These are phyloP conservation scores for Colistium nudipinnis DNA, from an alignment of 2,113 vertebrate genomes.

Conservation along the genomic window DNA sequence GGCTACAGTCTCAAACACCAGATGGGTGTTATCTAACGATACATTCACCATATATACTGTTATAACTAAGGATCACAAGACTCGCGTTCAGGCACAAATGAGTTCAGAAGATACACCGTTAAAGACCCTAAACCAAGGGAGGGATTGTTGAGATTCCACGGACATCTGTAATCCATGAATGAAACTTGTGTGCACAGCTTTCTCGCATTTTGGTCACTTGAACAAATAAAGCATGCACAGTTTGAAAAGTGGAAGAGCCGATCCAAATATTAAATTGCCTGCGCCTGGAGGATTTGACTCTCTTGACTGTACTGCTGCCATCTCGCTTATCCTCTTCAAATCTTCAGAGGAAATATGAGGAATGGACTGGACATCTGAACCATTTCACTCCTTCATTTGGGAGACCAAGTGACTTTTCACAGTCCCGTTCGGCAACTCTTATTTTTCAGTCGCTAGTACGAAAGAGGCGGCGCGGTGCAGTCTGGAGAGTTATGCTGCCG, in stretches of 20 bases:
- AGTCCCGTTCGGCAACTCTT: constrained; percentile 1
- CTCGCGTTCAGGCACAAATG: not conserved
- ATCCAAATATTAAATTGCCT: constrained; percentile 44
- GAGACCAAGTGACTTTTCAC: not conserved
- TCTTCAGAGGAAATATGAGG: constrained; percentile 52
- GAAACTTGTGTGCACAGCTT: constrained; percentile 49
- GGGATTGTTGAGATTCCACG: constrained; percentile 44
- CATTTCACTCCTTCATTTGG: constrained; percentile 21
- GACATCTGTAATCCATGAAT: constrained; percentile 58
- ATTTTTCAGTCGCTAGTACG: not conserved
- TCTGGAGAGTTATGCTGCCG: not conserved
- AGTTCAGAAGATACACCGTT: not conserved
- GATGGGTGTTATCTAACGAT: not conserved
- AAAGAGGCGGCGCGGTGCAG: not conserved
- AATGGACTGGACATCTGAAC: constrained; percentile 31
- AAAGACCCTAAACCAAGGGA: not conserved
- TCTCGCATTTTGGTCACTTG: constrained; percentile 42
- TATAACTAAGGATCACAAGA: not conserved
- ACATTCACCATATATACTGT: not conserved
- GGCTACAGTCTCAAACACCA: not conserved
- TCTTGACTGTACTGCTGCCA: constrained; percentile 48
- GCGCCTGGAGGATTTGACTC: constrained; percentile 25
- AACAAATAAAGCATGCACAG: constrained; percentile 35
- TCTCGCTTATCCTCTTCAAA: constrained; percentile 47
- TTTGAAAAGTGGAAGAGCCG: constrained; percentile 28